Evolutionary conservation across 1,140 invertebrate species (phyloP).

Genomic region (Cydia strobilella): DNA sequence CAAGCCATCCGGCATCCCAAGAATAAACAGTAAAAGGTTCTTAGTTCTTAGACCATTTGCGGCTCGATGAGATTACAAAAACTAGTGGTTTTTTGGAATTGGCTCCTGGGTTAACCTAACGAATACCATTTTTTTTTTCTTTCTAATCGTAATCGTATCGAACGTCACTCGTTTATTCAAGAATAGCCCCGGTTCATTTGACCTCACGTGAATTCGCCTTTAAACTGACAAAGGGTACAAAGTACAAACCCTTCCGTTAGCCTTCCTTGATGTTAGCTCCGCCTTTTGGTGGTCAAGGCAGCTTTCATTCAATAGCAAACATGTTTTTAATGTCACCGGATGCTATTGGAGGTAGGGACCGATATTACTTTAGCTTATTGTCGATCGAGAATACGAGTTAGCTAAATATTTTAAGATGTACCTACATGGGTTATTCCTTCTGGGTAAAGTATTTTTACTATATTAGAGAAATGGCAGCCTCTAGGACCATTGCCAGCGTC

Average conservation of each 20-base stretch:
- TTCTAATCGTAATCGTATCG: no score
- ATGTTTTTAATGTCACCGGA: slow-evolving; percentile 22
- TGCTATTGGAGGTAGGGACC: background rate
- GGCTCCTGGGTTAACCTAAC: background rate
- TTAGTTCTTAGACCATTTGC: no score
- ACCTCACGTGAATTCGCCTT: slow-evolving; percentile 24
- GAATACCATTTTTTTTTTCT: background rate
- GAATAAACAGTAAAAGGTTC: no score
- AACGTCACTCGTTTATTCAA: background rate
- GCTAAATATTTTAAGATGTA: background rate
- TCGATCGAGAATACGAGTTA: no score
- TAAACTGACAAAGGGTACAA: slow-evolving; percentile 36
- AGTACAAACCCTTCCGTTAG: slow-evolving; percentile 38
- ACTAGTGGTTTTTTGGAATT: no score
- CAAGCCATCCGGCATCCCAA: no score
- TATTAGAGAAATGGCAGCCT: no score
- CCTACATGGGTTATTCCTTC: background rate
- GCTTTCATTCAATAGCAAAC: slow-evolving; percentile 13
- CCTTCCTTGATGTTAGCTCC: slow-evolving; percentile 43
- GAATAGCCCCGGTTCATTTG: background rate
- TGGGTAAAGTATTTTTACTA: no score
- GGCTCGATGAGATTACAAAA: no score
- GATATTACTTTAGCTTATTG: slow-evolving; percentile 12
- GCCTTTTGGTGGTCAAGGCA: slow-evolving; percentile 37
- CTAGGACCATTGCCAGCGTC: no score